Evolutionary conservation across 2,797 vertebrate species (phyloP).

Genomic region (Aldrovandia affinis): DNA sequence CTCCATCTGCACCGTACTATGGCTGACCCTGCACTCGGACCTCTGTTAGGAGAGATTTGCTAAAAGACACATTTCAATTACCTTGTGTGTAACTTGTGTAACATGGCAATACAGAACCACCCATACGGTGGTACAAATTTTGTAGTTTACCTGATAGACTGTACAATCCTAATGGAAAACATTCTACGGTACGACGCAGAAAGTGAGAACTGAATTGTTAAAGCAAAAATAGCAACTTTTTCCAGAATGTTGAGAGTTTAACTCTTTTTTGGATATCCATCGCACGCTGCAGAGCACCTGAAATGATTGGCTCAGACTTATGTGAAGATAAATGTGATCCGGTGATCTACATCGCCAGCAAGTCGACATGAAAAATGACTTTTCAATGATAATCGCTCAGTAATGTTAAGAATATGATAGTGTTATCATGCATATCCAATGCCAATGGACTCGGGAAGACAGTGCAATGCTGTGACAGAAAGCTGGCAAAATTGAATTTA

Average conservation of each 20-base stretch:
- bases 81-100: no score
- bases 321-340: conserved; percentile 53
- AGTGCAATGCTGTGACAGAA: conserved; percentile 34
- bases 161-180: no score
- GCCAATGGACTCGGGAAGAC: conserved; percentile 34
- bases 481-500: conserved; percentile 22
- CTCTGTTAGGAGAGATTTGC: no score
- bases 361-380: conserved; percentile 49
- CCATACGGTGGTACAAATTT: no score
- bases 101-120: no score
- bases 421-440: conserved; percentile 42
- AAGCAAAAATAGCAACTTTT: not conserved
- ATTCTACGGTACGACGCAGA: not conserved
- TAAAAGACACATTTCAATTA: no score
- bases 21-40: no score
- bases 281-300: conserved; percentile 21
- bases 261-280: conserved; percentile 22
- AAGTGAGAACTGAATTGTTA: not conserved
- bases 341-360: conserved; percentile 30
- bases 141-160: not conserved
- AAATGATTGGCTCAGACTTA: conserved; percentile 41
- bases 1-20: no score
- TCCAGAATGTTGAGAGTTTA: not conserved
- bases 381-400: conserved; percentile 44
- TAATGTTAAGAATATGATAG: conserved; percentile 31